Conservation (phyloP, 2,113 vertebrate species). For the Sardina pilchardus region DNA sequence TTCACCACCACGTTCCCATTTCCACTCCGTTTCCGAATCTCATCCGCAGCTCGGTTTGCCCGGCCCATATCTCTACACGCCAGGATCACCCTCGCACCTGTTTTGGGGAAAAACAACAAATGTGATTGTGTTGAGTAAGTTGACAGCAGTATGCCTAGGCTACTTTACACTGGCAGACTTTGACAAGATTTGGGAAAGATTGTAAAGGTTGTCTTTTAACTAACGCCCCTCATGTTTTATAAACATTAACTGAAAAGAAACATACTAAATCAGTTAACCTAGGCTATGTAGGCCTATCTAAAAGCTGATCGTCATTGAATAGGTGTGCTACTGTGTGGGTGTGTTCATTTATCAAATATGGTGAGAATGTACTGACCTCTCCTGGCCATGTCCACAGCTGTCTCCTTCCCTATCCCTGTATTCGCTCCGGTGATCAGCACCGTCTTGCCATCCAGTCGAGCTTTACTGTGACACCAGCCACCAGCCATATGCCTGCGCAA, state of each 20-base stretch:
- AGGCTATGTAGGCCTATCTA: too few species aligned
- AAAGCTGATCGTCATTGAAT: too few species aligned
- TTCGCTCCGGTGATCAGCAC: background rate
- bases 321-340: too few species aligned
- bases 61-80: constrained; percentile 70
- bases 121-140: too few species aligned
- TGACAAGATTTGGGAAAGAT: too few species aligned
- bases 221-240: too few species aligned
- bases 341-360: too few species aligned
- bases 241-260: too few species aligned
- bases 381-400: background rate
- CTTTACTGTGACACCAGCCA: background rate
- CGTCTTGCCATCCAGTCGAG: background rate
- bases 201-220: too few species aligned
- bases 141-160: too few species aligned
- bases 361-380: background rate
- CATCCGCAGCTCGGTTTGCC: constrained; percentile 61
- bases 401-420: background rate
- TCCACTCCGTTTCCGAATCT: constrained; percentile 64
- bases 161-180: too few species aligned
- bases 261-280: too few species aligned
- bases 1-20: constrained; percentile 68
- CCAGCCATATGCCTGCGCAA: background rate
- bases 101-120: background rate
- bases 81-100: constrained; percentile 72